phyloP scores from a whole-genome alignment of 2,888 invertebrate genomes.

The Endotricha flammealis region DNA sequence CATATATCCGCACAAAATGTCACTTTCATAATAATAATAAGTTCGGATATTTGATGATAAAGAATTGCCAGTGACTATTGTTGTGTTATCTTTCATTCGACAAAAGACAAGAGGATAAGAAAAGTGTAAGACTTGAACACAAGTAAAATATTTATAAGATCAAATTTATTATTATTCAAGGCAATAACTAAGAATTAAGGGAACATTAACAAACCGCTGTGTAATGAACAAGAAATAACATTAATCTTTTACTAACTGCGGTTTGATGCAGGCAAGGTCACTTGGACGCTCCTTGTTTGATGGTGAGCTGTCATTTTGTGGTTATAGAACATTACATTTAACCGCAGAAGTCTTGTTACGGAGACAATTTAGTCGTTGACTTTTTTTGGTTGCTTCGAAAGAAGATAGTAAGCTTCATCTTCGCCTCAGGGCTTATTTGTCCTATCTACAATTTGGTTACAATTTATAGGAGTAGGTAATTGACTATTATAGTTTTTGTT shows the following conservation, averaged over 20 bases:
- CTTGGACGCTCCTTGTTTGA: constrained; percentile 41
- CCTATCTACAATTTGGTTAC: no score
- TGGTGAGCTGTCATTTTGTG: constrained; percentile 47
- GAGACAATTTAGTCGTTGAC: constrained; percentile 45
- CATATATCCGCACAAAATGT: no score
- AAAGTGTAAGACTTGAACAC: no score
- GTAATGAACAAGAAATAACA: neutral
- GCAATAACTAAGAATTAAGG: neutral
- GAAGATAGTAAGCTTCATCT: no score
- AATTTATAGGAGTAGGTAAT: no score
- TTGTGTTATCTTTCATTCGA: no score
- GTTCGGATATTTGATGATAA: no score
- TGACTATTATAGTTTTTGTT: no score
- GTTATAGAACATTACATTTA: constrained; percentile 45
- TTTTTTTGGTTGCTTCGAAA: constrained; percentile 28
- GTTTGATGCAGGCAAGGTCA: constrained; percentile 14
- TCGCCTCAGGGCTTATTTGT: no score
- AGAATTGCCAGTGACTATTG: no score
- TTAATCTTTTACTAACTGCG: neutral
- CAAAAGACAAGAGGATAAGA: no score
- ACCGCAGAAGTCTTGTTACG: constrained; percentile 58
- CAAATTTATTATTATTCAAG: neutral
- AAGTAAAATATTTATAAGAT: neutral
- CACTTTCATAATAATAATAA: no score
- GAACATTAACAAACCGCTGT: constrained; percentile 1